Evolutionary conservation across 2,888 invertebrate genomes (phyloP), one percentile per base, ranked within the genome.

Genomic region (Rotaria socialis): DNA sequence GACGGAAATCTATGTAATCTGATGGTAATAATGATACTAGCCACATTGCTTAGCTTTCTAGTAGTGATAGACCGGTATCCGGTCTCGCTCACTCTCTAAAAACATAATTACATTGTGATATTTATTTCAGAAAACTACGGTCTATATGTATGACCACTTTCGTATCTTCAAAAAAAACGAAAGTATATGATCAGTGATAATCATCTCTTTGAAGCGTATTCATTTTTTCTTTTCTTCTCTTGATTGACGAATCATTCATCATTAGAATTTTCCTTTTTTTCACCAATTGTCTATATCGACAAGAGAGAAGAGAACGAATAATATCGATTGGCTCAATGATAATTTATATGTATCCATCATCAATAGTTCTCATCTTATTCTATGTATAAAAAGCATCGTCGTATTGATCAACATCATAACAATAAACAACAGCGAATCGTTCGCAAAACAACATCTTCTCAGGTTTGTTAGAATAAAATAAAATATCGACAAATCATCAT

Each of bases 161-260:
- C 22, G 6, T 55, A 7, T 4, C 6, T 55, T 55, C 7, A 55
- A 22, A 55, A 55, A 55, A 55, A 55, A 35, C 35, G 0, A 60
- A 60, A n/a, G 27, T 52, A 14, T 60, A 60, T 27, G 58, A 60
- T 60, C 58, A 60, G 27, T 27, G 58, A 60, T 27, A 60, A 60
- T 60, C 27, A 5, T 60, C 22, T 55, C 22, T 55, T 55, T 55
- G 19, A 55, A 55, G 22, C 22, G 22, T 55, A 55, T 55, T 55
- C 55, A 22, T 22, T 55, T 52, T 55, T 60, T 60, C 58, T n/a
- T 60, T 60, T 60, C 58, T 60, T n/a, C n/a, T 11, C 14, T 60
- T 60, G 27, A 60, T 60, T 60, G 58, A 60, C 58, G 58, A 60
- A 60, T 60, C 58, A 60, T 60, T 60, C 24, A 60, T 60, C 58